Conservation (phyloP, 2,797 vertebrate species). For the Thamnophis elegans region DNA sequence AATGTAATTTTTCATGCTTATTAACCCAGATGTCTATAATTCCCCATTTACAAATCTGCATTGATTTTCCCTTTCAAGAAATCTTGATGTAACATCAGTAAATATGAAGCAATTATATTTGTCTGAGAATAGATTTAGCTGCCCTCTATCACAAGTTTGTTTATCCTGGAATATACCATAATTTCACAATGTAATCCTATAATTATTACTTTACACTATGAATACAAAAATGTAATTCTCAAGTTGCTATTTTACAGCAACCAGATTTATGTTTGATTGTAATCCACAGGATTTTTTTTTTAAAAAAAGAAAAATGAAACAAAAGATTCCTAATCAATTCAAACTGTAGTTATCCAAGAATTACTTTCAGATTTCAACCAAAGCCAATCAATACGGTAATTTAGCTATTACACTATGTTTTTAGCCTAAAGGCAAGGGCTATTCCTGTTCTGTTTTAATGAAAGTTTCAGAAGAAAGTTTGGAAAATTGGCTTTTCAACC, state of each 20-base stretch:
- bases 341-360: conserved; percentile 32
- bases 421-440: conserved; percentile 25
- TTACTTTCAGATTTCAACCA: conserved; percentile 48
- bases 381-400: conserved; percentile 15
- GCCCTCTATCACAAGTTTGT: not conserved
- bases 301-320: not conserved
- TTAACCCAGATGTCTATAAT: not conserved
- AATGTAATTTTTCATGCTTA: not conserved
- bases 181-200: not conserved
- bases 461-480: conserved; percentile 31
- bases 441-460: conserved; percentile 42
- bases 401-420: not conserved
- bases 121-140: not conserved
- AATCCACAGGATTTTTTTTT: not conserved
- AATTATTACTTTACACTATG: not conserved
- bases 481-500: conserved; percentile 30
- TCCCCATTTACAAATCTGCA: not conserved
- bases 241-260: not conserved
- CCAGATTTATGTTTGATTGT: not conserved
- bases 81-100: not conserved
- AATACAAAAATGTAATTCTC: not conserved
- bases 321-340: conserved; percentile 38
- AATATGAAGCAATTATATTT: not conserved
- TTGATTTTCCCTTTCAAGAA: not conserved
- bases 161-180: not conserved